Percentiles rank a stretch among this genome's conserved stretches.
Conservation (phyloP, 2,797 vertebrate species). For the Geotrypetes seraphini region DNA sequence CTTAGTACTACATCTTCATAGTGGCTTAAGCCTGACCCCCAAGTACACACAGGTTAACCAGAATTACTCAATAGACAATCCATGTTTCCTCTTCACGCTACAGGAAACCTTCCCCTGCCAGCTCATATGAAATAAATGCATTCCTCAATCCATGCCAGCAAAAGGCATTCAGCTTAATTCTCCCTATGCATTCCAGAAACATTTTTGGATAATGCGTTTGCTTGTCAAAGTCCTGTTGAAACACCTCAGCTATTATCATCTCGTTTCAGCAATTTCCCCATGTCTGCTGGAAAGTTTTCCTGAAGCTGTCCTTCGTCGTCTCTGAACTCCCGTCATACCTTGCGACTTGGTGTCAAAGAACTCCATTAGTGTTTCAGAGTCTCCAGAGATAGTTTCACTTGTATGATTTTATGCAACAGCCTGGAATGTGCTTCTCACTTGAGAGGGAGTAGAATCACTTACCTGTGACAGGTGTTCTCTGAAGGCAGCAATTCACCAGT, state of each 20-base stretch:
- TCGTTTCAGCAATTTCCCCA: conserved; percentile 1
- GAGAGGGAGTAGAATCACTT: too few relatives aligned
- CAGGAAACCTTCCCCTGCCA: conserved; percentile 1
- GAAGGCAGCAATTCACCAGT: too few relatives aligned
- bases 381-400: too few relatives aligned
- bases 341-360: conserved; percentile 25
- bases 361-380: too few relatives aligned
- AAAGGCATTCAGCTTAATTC: conserved; percentile 38
- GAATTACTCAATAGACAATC: fast-evolving
- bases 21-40: too few relatives aligned
- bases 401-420: too few relatives aligned
- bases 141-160: conserved; percentile 29
- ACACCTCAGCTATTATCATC: conserved; percentile 21
- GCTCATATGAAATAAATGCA: background rate
- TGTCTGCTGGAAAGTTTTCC: conserved; percentile 21
- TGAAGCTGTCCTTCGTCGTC: conserved; percentile 26
- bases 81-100: background rate
- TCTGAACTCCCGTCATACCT: conserved; percentile 40
- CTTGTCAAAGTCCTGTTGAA: conserved; percentile 47
- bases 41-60: too few relatives aligned
- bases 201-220: conserved; percentile 37
- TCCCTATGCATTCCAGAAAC: conserved; percentile 45
- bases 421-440: too few relatives aligned
- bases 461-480: too few relatives aligned
- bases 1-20: too few relatives aligned